These are phyloP conservation scores for Rhagologus leucostigma DNA, from an alignment of 2,113 vertebrate species.

Conservation along the genomic window DNA sequence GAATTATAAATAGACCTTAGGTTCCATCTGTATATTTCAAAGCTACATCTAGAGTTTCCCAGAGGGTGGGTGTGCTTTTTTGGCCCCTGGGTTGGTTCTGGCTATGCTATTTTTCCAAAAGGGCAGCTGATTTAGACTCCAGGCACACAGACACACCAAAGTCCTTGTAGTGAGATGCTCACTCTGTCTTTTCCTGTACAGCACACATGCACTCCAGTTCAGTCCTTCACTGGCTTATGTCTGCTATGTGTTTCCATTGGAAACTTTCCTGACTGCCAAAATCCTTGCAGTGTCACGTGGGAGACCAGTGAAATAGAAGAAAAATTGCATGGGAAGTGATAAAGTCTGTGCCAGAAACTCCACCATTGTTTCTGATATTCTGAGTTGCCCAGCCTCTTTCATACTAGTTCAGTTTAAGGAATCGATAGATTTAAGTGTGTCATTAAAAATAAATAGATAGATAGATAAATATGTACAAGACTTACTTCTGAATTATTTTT, in stretches of 20 bases:
- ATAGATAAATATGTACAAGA: neutral
- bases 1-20: neutral
- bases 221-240: neutral
- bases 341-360: neutral
- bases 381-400: neutral
- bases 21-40: neutral
- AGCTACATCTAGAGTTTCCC: neutral
- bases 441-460: neutral
- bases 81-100: neutral
- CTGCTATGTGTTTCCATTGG: neutral
- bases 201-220: accelerated
- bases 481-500: neutral
- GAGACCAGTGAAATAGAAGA: neutral
- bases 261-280: neutral
- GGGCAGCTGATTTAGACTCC: neutral
- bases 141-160: neutral
- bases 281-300: neutral
- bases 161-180: neutral
- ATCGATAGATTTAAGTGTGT: neutral
- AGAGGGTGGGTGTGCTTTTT: neutral
- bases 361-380: neutral
- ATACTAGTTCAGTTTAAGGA: neutral
- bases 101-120: neutral
- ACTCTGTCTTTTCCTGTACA: neutral
- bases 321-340: neutral